Evolutionary conservation across 2,888 invertebrate species (phyloP).

Genomic region (Alloplasta piceator): DNA sequence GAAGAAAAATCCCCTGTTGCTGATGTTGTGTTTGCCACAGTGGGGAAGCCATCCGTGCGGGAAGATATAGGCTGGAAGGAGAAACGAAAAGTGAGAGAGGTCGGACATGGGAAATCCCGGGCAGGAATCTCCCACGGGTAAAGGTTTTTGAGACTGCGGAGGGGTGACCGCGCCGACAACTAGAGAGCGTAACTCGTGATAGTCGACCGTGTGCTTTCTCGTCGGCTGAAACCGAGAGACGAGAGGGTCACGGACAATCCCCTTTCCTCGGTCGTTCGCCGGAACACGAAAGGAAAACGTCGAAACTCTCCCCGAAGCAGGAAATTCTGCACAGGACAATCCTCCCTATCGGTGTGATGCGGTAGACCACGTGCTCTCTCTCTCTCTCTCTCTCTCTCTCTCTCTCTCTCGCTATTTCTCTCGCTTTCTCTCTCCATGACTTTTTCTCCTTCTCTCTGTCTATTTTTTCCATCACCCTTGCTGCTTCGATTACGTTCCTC

Average conservation of each 20-base stretch:
- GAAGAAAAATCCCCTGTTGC: slow-evolving; percentile 59
- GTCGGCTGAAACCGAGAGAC: slow-evolving; percentile 4
- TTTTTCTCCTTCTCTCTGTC: slow-evolving; percentile 23
- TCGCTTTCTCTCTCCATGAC: too few species aligned
- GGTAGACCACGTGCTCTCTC: slow-evolving; percentile 40
- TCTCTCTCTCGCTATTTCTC: too few species aligned
- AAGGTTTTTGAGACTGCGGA: slow-evolving; percentile 46
- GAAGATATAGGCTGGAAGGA: neutral
- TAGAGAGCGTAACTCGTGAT: slow-evolving; percentile 54
- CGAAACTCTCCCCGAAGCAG: slow-evolving; percentile 56
- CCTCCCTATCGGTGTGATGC: slow-evolving; percentile 40
- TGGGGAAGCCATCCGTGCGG: neutral
- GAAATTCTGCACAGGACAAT: slow-evolving; percentile 46
- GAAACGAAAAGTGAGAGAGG: slow-evolving; percentile 37
- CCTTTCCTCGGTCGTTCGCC: slow-evolving; percentile 37
- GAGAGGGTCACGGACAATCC: neutral
- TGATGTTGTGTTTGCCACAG: slow-evolving; percentile 49
- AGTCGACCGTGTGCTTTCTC: slow-evolving; percentile 49
- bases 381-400: too few species aligned
- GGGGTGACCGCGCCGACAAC: slow-evolving; percentile 8
- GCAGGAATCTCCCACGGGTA: slow-evolving; percentile 48
- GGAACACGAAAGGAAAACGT: slow-evolving; percentile 62
- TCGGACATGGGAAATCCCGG: slow-evolving; percentile 44
- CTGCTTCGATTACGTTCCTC: slow-evolving; percentile 29
- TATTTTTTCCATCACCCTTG: slow-evolving; percentile 27